Percentiles rank a stretch among this genome's conserved stretches.
These are phyloP conservation scores for Drosophila triauraria DNA, from an alignment of 1,140 invertebrate genomes.

Conservation along the genomic window DNA sequence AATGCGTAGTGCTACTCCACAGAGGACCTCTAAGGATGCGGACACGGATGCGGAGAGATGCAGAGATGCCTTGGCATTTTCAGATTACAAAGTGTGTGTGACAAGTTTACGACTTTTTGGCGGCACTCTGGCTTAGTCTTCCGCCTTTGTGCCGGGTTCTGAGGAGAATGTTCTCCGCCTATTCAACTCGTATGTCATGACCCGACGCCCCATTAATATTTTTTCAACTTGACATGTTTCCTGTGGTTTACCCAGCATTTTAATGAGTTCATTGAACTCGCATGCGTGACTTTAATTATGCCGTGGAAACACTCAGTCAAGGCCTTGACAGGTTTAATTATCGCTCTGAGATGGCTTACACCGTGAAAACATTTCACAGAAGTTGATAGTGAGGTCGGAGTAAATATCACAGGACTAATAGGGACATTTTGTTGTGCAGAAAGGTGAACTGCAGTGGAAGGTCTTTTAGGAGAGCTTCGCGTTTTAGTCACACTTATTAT, in stretches of 20 bases:
- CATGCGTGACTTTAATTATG: slow-evolving; percentile 59
- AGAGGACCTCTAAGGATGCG: slow-evolving; percentile 8
- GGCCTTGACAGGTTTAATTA: slow-evolving; percentile 24
- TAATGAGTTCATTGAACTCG: slow-evolving; percentile 73
- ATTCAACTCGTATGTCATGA: slow-evolving; percentile 39
- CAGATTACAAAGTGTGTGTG: slow-evolving; percentile 78
- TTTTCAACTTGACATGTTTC: slow-evolving; percentile 21
- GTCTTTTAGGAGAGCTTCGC: not conserved
- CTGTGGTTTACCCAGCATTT: slow-evolving; percentile 57
- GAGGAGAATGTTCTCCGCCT: not conserved
- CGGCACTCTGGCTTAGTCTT: slow-evolving; percentile 57
- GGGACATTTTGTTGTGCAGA: not conserved
- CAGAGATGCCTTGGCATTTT: slow-evolving; percentile 33
- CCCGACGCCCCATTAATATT: slow-evolving; percentile 64
- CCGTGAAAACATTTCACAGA: not conserved
- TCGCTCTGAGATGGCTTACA: not conserved
- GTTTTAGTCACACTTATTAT: not conserved
- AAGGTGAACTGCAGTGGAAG: not conserved
- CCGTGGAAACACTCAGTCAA: slow-evolving; percentile 5
- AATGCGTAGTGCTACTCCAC: slow-evolving; percentile 8
- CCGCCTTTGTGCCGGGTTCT: not conserved
- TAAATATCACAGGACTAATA: not conserved
- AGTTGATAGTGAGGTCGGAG: not conserved
- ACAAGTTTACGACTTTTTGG: slow-evolving; percentile 80
- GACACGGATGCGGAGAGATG: slow-evolving; percentile 4